phyloP scores from a whole-genome alignment of 1,140 invertebrate species.

The Drosophila ananassae region DNA sequence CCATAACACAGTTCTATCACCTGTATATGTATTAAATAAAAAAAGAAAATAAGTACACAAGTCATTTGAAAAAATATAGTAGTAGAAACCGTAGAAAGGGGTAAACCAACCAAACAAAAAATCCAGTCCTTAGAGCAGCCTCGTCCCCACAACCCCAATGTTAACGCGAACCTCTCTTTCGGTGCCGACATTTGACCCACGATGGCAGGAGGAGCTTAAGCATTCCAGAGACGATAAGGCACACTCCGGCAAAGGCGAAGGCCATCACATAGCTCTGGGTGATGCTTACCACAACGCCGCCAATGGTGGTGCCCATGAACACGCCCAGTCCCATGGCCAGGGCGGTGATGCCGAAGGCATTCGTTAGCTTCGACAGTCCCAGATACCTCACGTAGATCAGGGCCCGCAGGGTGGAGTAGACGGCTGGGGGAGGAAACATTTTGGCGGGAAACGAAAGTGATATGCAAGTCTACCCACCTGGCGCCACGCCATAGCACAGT shows the following conservation, averaged over 20 bases:
- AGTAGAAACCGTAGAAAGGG: constrained; percentile 13
- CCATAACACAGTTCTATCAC: constrained; percentile 18
- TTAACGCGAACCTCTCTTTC: constrained; percentile 1
- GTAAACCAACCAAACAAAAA: constrained; percentile 27
- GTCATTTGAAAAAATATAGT: constrained; percentile 54
- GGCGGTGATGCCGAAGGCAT: constrained; percentile 73
- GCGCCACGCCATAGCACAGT: constrained; percentile 93
- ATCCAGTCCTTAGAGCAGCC: not conserved
- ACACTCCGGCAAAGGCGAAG: constrained; percentile 66
- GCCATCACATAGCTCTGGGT: constrained; percentile 33
- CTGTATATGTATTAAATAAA: constrained; percentile 42
- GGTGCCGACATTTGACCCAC: constrained; percentile 2
- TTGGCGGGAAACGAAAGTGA: not conserved
- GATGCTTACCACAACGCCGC: constrained; percentile 45
- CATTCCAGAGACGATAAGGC: constrained; percentile 54
- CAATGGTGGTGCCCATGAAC: constrained; percentile 66
- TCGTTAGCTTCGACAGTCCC: constrained; percentile 74
- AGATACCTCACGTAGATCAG: constrained; percentile 73
- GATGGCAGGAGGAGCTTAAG: constrained; percentile 56
- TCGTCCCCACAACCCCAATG: constrained; percentile 14
- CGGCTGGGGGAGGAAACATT: constrained; percentile 39
- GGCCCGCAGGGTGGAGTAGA: constrained; percentile 66
- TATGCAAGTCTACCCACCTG: constrained; percentile 79
- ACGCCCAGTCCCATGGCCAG: constrained; percentile 74
- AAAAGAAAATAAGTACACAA: constrained; percentile 30